These are phyloP conservation scores for Dasyprocta punctata DNA, from an alignment of 2,113 vertebrate genomes.

Conservation along the genomic window DNA sequence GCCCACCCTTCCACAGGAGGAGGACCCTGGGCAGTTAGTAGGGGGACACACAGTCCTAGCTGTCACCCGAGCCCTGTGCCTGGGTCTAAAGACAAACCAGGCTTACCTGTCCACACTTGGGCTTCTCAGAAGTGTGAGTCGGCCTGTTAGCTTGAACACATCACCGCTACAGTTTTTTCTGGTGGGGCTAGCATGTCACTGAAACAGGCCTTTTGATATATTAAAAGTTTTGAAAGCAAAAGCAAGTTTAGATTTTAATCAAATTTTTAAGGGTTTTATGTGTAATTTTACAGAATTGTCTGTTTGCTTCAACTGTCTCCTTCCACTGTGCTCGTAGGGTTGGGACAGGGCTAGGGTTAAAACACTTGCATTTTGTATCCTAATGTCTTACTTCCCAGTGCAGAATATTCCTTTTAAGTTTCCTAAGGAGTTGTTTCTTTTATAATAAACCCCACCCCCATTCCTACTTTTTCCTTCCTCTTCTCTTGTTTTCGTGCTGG, in stretches of 20 bases:
- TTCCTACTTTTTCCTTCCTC: neutral
- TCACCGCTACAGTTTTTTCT: constrained; percentile 46
- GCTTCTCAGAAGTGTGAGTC: constrained; percentile 78
- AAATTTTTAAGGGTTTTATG: neutral
- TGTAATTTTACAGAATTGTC: neutral
- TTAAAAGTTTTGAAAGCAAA: neutral
- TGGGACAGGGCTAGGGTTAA: neutral
- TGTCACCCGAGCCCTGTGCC: neutral
- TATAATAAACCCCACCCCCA: neutral
- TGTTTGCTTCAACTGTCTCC: neutral
- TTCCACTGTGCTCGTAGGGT: neutral
- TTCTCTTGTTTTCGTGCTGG: constrained; percentile 21
- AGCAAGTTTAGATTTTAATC: neutral
- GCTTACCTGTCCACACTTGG: neutral
- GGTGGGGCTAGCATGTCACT: neutral
- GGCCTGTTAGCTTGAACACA: constrained; percentile 81
- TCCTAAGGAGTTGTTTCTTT: neutral
- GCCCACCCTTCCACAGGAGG: neutral
- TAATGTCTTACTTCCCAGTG: neutral
- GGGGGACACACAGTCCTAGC: too few relatives aligned
- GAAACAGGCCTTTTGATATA: neutral
- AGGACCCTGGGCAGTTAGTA: neutral
- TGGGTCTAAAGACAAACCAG: neutral
- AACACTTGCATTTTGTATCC: neutral
- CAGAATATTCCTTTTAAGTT: neutral